Conservation (phyloP, 2,113 vertebrate genomes). For the Acanthisitta chloris region DNA sequence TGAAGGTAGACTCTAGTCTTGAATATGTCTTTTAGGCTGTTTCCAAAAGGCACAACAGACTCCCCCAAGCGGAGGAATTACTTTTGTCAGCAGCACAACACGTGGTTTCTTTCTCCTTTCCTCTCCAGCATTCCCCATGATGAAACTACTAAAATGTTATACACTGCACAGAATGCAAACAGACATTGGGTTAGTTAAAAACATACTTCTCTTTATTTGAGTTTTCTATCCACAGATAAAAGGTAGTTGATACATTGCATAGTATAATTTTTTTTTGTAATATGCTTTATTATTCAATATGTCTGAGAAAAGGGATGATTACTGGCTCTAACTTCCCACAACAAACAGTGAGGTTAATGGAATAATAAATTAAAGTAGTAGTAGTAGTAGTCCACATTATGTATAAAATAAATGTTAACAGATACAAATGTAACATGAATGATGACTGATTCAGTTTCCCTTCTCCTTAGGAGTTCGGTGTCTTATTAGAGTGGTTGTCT, state of each 20-base stretch:
- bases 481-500: not conserved
- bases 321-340: slow-evolving; percentile 24
- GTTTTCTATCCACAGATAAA: slow-evolving; percentile 10
- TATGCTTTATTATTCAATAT: not conserved
- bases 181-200: slow-evolving; percentile 1
- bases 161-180: not conserved
- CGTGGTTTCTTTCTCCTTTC: not conserved
- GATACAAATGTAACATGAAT: not conserved
- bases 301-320: slow-evolving; percentile 9
- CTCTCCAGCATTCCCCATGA: not conserved
- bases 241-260: not conserved
- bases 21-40: not conserved
- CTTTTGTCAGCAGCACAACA: not conserved
- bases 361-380: slow-evolving; percentile 56
- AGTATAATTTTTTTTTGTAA: not conserved
- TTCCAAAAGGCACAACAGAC: not conserved
- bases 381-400: slow-evolving; percentile 6
- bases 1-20: not conserved
- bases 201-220: slow-evolving; percentile 32
- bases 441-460: not conserved
- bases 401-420: slow-evolving; percentile 30
- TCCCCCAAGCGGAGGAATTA: not conserved
- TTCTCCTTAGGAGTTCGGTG: not conserved
- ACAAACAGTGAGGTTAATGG: slow-evolving; percentile 35
- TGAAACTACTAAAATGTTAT: not conserved